Percentiles rank a stretch among this genome's conserved stretches.
These are phyloP conservation scores for Pyxicephalus adspersus DNA, from an alignment of 2,113 vertebrate species.

Conservation along the genomic window DNA sequence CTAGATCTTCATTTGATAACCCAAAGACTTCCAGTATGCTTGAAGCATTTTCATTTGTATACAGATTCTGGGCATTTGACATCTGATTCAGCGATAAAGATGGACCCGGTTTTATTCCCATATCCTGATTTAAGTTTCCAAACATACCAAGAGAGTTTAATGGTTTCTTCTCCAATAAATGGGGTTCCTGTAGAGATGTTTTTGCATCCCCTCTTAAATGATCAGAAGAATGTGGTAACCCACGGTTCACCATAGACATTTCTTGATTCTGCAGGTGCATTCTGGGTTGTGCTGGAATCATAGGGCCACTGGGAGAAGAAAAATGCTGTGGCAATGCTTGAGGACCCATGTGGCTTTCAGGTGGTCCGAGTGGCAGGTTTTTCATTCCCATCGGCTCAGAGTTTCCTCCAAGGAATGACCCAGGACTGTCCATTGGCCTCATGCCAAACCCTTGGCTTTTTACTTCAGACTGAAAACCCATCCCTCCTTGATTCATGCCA, in stretches of 20 bases:
- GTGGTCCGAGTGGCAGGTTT: conserved; percentile 61
- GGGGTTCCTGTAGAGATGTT: conserved; percentile 66
- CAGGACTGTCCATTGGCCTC: conserved; percentile 62
- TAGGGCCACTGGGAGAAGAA: conserved; percentile 62
- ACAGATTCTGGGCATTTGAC: conserved; percentile 69
- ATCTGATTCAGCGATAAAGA: conserved; percentile 58
- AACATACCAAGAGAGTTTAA: conserved; percentile 67
- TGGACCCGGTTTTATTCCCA: conserved; percentile 59
- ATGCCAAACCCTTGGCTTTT: conserved; percentile 18
- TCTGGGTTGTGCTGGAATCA: conserved; percentile 58
- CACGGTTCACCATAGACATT: conserved; percentile 70
- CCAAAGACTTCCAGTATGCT: conserved; percentile 89
- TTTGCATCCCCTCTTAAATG: conserved; percentile 70
- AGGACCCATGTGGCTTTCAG: conserved; percentile 63
- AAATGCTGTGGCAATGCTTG: conserved; percentile 69
- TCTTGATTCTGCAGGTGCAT: conserved; percentile 67
- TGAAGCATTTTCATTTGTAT: conserved; percentile 87
- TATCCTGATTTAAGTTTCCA: conserved; percentile 4
- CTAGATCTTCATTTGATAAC: conserved; percentile 90
- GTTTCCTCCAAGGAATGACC: conserved; percentile 68
- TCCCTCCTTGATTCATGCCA: conserved; percentile 34
- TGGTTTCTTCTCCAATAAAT: conserved; percentile 68
- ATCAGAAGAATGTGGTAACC: conserved; percentile 71
- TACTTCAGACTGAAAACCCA: conserved; percentile 51
- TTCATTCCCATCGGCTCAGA: conserved; percentile 66